These are phyloP conservation scores for Chloroclystis v-ata DNA, from an alignment of 2,888 invertebrate species.

Conservation along the genomic window DNA sequence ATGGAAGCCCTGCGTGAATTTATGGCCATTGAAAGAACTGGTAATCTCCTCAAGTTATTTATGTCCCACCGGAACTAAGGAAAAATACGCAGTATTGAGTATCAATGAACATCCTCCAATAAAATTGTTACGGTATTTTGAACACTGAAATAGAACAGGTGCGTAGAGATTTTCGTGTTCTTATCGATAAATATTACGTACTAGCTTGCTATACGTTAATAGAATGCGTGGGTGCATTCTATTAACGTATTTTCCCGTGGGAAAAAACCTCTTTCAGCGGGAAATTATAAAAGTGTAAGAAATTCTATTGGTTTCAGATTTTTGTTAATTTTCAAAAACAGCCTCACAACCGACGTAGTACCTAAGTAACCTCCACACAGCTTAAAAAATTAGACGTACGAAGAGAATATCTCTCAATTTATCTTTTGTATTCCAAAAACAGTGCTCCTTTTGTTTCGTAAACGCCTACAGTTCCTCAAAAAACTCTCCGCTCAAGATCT, in stretches of 20 bases:
- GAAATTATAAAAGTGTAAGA: too few relatives aligned
- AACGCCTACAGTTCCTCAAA: neutral
- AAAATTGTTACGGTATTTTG: conserved; percentile 8
- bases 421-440: neutral
- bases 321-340: too few relatives aligned
- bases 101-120: conserved; percentile 9
- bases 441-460: neutral
- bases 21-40: conserved; percentile 22
- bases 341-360: too few relatives aligned
- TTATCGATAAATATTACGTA: too few relatives aligned
- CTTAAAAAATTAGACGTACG: too few relatives aligned
- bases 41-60: conserved; percentile 19
- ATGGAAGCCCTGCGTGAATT: conserved; percentile 26
- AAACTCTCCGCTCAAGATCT: neutral
- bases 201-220: too few relatives aligned
- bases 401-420: neutral
- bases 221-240: too few relatives aligned
- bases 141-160: conserved; percentile 1
- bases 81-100: conserved; percentile 11
- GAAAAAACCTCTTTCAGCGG: too few relatives aligned
- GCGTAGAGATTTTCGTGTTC: too few relatives aligned
- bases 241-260: too few relatives aligned
- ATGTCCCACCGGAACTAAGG: conserved; percentile 10
- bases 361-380: too few relatives aligned
- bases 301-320: too few relatives aligned